phyloP scores from a whole-genome alignment of 2,113 vertebrate genomes.

The Megaceryle maxima region DNA sequence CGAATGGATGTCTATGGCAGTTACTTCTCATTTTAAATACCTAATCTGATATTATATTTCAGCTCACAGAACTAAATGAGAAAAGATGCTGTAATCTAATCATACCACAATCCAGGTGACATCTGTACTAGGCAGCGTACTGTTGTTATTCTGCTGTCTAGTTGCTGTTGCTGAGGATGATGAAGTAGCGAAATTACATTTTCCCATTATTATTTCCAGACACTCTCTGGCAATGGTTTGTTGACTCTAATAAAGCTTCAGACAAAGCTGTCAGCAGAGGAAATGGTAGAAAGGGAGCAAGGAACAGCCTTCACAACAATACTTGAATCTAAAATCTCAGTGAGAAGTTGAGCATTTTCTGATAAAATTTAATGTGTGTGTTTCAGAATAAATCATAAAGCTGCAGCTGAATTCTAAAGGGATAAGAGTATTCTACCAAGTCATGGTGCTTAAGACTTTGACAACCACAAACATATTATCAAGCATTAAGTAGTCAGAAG shows the following conservation, averaged over 20 bases:
- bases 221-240: conserved; percentile 81
- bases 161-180: conserved; percentile 76
- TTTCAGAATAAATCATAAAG: conserved; percentile 59
- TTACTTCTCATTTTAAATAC: conserved; percentile 65
- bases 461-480: conserved; percentile 65
- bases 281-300: conserved; percentile 74
- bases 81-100: conserved; percentile 72
- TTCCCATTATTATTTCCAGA: conserved; percentile 84
- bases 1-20: neutral
- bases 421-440: conserved; percentile 61
- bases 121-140: conserved; percentile 75
- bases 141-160: conserved; percentile 78
- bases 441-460: conserved; percentile 34
- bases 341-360: conserved; percentile 56
- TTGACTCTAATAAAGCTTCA: conserved; percentile 84
- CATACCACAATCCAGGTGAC: conserved; percentile 73
- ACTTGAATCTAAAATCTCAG: conserved; percentile 57
- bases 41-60: conserved; percentile 62
- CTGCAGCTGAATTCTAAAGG: conserved; percentile 49
- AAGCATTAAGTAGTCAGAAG: conserved; percentile 53
- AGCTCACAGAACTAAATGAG: conserved; percentile 63
- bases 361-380: conserved; percentile 63
- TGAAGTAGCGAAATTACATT: conserved; percentile 81
- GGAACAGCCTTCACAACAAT: conserved; percentile 67
- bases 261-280: conserved; percentile 82